Evolutionary conservation across 2,888 invertebrate genomes (phyloP).

Genomic region (Eupelmus urozonus): DNA sequence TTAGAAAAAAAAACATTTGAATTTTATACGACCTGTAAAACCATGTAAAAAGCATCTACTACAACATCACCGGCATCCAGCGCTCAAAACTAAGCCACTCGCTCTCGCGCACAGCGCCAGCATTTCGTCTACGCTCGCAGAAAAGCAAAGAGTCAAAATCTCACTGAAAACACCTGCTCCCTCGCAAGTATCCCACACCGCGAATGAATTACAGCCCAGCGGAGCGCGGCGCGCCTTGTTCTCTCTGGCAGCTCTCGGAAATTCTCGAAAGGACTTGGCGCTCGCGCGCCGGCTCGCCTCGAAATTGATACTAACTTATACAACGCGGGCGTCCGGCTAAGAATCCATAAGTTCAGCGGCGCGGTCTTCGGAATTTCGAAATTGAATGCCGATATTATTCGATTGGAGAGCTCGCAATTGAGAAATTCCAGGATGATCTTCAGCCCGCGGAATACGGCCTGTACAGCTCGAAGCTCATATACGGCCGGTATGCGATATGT

Average conservation of each 20-base stretch:
- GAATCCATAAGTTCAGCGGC: slow-evolving; percentile 50
- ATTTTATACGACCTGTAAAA: no score
- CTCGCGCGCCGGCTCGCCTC: background rate
- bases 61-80: no score
- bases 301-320: slow-evolving; percentile 57
- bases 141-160: slow-evolving; percentile 3
- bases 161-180: background rate
- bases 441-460: slow-evolving; percentile 14
- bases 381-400: slow-evolving; percentile 59
- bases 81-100: no score
- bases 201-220: slow-evolving; percentile 25
- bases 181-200: slow-evolving; percentile 8
- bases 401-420: slow-evolving; percentile 53
- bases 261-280: slow-evolving; percentile 4
- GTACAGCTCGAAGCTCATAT: no score
- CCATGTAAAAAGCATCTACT: no score
- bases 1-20: no score
- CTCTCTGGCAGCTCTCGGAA: background rate
- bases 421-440: slow-evolving; percentile 51
- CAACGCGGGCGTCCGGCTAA: slow-evolving; percentile 43
- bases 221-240: background rate
- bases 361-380: slow-evolving; percentile 54
- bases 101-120: no score
- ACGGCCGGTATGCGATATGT: no score
- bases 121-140: background rate